Percentiles rank a stretch among this genome's conserved stretches.
Conservation (phyloP, 2,888 invertebrate genomes). For the Parnassius smintheus region DNA sequence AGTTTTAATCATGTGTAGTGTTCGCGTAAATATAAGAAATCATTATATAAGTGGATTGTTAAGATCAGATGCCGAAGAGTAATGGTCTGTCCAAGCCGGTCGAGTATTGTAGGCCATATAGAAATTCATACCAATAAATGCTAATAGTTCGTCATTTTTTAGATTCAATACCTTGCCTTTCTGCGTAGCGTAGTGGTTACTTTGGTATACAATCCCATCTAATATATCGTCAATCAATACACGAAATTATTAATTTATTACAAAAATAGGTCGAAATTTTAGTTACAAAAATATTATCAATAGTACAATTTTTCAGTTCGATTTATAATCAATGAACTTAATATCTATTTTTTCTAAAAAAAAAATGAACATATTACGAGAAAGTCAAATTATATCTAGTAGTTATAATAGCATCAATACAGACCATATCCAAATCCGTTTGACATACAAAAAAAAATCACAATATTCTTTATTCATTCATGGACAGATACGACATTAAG, state of each 20-base stretch:
- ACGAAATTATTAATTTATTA: constrained; percentile 25
- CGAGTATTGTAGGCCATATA: constrained; percentile 17
- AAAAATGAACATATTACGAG: neutral
- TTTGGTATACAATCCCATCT: too few relatives aligned
- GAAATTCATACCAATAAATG: constrained; percentile 31
- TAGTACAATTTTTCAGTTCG: neutral
- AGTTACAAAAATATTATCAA: neutral
- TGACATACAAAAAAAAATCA: too few relatives aligned
- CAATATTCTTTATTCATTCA: too few relatives aligned
- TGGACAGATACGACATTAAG: too few relatives aligned
- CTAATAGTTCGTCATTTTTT: neutral
- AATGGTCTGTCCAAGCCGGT: constrained; percentile 22
- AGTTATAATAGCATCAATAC: too few relatives aligned
- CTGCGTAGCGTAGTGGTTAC: too few relatives aligned
- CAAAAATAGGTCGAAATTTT: neutral
- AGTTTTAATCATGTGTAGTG: too few relatives aligned
- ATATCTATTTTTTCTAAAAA: neutral
- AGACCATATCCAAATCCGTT: too few relatives aligned
- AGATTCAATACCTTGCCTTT: too few relatives aligned
- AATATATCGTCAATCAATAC: constrained; percentile 1
- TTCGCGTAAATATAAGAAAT: too few relatives aligned
- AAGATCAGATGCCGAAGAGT: constrained; percentile 21
- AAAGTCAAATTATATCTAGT: neutral
- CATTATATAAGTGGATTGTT: constrained; percentile 26
- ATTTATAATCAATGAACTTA: too few relatives aligned